Base-by-base conservation (phyloP, 2,888 invertebrate genomes). In the Acanthosepion esculentum region DNA sequence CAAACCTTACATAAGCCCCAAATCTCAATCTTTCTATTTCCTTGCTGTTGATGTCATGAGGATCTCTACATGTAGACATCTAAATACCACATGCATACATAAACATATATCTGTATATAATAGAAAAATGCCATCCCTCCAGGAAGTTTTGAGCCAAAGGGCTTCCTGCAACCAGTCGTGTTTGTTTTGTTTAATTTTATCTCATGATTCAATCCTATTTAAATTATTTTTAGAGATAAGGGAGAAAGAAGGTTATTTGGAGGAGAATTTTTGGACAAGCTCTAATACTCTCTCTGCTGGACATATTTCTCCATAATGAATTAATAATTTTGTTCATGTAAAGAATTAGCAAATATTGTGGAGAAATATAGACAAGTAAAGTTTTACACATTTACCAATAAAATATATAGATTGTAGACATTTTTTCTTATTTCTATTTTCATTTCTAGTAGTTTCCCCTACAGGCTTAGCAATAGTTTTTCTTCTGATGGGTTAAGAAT, bases 1-100 rank as follows among this genome's bases (percentile, higher is more conserved):
- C n/a, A 78, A 78, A 78, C 78, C 78, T 78, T n/a, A 78, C 78
- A 78, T 78, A 78, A n/a, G 15, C 78, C n/a, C 78, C n/a, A 78
- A 78, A 78, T 78, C n/a, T 78, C 26, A 64, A 78, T 78, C 78
- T 64, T 64, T 64, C 29, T 78, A 78, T 78, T n/a, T 10, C 59
- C 78, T 78, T 78, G n/a, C 78, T 78, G n/a, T n/a, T 78, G 78
- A 78, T 78, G 78, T 78, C n/a, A n/a, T 78, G 18, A 78, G 6
- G 29, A 78, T 78, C 64, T 64, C 6, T 29, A 64, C 64, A 29
- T 64, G 64, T 64, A 64, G 29, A 64, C 64, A 64, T 29, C 7
- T 64, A 29, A 64, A 64, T 29, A 64, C 29, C 64, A 29, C 26
- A 29, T 64, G 29, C 29, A 64, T 64, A 26, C 8, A 29, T 64